Evolutionary conservation across 2,888 invertebrate species (phyloP).

Genomic region (Protonemura montana): DNA sequence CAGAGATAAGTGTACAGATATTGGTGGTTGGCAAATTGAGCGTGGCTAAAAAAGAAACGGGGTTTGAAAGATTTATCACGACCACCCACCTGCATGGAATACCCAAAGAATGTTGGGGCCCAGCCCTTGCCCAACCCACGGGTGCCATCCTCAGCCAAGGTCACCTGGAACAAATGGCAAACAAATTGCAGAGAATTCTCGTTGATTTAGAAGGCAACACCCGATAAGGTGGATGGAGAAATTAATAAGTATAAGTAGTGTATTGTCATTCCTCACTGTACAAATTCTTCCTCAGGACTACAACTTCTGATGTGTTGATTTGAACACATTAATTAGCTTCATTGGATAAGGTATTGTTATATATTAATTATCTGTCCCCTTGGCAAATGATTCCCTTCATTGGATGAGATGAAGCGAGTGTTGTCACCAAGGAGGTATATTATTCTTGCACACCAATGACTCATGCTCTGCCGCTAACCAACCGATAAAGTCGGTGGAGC

Average conservation of each 20-base stretch:
- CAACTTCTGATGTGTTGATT: too few species aligned
- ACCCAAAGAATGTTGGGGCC: slow-evolving; percentile 97
- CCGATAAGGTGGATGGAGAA: neutral
- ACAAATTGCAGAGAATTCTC: neutral
- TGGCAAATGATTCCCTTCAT: slow-evolving; percentile 18
- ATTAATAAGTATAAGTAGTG: too few species aligned
- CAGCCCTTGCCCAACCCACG: slow-evolving; percentile 90
- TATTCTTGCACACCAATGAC: slow-evolving; percentile 51
- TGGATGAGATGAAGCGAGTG: slow-evolving; percentile 9
- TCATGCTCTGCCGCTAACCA: slow-evolving; percentile 51
- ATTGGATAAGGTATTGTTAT: too few species aligned
- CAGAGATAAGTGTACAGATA: slow-evolving; percentile 18
- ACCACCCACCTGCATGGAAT: slow-evolving; percentile 82
- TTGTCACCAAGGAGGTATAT: slow-evolving; percentile 27
- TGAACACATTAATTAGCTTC: too few species aligned
- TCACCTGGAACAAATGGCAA: slow-evolving; percentile 64
- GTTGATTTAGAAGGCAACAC: neutral
- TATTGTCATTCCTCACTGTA: too few species aligned
- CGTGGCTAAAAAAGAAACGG: neutral
- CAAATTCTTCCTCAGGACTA: too few species aligned
- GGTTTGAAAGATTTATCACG: neutral
- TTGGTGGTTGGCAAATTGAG: neutral
- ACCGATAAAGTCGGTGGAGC: slow-evolving; percentile 50
- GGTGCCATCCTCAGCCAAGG: slow-evolving; percentile 85
- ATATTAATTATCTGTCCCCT: neutral